Evolutionary conservation across 2,113 vertebrate genomes (phyloP).

Genomic region (Dissostichus mawsoni): DNA sequence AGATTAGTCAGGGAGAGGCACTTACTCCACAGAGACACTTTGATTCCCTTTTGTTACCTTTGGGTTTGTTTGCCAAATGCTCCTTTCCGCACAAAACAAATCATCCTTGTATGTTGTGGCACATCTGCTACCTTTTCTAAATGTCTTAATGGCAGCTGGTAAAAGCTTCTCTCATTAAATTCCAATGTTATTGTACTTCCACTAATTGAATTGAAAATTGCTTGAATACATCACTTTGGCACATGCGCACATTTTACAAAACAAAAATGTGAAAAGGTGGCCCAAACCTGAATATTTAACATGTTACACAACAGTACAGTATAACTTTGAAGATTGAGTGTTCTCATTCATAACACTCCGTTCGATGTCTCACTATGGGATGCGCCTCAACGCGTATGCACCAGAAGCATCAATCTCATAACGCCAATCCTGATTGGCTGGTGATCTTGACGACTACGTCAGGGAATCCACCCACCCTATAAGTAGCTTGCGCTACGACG

Average conservation of each 20-base stretch:
- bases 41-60: slow-evolving; percentile 44
- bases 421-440: too few relatives aligned
- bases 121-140: not conserved
- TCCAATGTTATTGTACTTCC: too few relatives aligned
- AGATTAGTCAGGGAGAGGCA: slow-evolving; percentile 57
- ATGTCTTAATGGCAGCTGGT: not conserved
- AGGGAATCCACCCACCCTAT: too few relatives aligned
- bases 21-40: slow-evolving; percentile 55
- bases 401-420: too few relatives aligned
- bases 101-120: not conserved
- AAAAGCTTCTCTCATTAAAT: not conserved
- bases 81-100: slow-evolving; percentile 10
- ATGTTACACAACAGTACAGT: slow-evolving; percentile 1
- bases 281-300: not conserved
- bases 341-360: too few relatives aligned
- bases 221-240: not conserved
- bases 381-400: too few relatives aligned
- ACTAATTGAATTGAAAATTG: too few relatives aligned
- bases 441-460: too few relatives aligned
- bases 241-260: not conserved
- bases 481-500: too few relatives aligned
- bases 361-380: too few relatives aligned
- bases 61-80: slow-evolving; percentile 40
- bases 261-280: not conserved
- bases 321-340: not conserved